phyloP scores from a whole-genome alignment of 2,888 invertebrate genomes.

The Keiferia lycopersicella region DNA sequence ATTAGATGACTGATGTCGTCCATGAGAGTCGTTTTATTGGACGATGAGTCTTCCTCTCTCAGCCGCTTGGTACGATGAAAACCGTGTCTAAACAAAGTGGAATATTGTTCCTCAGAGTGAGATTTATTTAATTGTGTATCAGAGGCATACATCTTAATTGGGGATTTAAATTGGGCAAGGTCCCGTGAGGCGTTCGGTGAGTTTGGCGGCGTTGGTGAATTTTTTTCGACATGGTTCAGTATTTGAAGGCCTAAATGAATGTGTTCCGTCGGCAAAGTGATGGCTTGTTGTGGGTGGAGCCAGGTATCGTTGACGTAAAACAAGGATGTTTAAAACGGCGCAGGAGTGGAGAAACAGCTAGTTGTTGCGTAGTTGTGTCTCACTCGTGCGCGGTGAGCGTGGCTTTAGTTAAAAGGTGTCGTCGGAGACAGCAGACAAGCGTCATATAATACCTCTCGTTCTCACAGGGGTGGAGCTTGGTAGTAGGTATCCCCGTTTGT shows the following conservation, averaged over 20 bases:
- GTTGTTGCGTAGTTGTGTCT: too few relatives aligned
- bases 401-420: too few relatives aligned
- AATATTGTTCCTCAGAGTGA: neutral
- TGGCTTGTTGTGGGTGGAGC: too few relatives aligned
- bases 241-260: constrained; percentile 8
- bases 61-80: neutral
- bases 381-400: too few relatives aligned
- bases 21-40: neutral
- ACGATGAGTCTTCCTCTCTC: neutral
- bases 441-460: too few relatives aligned
- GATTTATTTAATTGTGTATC: neutral
- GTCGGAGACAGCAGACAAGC: too few relatives aligned
- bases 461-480: too few relatives aligned
- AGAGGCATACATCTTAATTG: neutral
- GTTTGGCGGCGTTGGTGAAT: neutral
- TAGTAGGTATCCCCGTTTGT: too few relatives aligned
- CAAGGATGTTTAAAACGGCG: too few relatives aligned
- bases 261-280: neutral
- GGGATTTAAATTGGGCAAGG: neutral
- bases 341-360: too few relatives aligned
- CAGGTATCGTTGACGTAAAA: too few relatives aligned
- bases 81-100: neutral
- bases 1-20: neutral
- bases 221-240: neutral
- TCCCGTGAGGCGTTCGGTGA: neutral